Evolutionary conservation across 2,113 vertebrate genomes (phyloP).

Genomic region (Parotia lawesii): DNA sequence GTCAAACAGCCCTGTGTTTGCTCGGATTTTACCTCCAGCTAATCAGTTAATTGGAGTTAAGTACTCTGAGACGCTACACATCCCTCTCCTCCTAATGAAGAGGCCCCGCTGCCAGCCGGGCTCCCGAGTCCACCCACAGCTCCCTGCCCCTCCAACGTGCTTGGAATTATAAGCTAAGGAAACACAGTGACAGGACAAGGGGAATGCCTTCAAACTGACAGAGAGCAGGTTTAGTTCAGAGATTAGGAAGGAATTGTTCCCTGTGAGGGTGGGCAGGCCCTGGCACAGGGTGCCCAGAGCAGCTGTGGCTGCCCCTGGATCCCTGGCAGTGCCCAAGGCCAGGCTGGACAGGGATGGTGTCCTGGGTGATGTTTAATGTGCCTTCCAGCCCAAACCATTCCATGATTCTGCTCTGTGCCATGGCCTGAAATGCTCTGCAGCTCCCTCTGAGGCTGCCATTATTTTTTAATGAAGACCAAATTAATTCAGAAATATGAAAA

Average conservation of each 20-base stretch:
- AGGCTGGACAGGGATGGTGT: background rate
- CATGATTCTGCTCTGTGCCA: background rate
- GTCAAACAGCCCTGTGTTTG: background rate
- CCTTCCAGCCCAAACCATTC: background rate
- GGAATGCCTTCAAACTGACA: rapidly evolving
- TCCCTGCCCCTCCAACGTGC: background rate
- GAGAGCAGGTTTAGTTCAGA: rapidly evolving
- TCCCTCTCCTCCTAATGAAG: conserved; percentile 10
- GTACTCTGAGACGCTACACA: background rate
- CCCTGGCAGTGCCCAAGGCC: background rate
- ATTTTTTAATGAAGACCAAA: background rate
- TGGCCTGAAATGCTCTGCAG: background rate
- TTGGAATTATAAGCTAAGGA: rapidly evolving
- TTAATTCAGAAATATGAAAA: background rate
- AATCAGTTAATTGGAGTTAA: conserved; percentile 52
- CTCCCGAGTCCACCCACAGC: background rate
- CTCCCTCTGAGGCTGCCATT: background rate
- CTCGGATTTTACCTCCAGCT: background rate
- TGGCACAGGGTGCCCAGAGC: background rate
- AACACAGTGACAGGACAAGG: background rate
- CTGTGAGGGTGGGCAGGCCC: background rate
- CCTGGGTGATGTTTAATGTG: background rate
- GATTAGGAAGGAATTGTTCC: rapidly evolving
- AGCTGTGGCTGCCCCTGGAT: background rate
- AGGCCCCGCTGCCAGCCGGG: background rate